Conservation (phyloP, 2,888 invertebrate genomes). For the Phyllotreta striolata region DNA sequence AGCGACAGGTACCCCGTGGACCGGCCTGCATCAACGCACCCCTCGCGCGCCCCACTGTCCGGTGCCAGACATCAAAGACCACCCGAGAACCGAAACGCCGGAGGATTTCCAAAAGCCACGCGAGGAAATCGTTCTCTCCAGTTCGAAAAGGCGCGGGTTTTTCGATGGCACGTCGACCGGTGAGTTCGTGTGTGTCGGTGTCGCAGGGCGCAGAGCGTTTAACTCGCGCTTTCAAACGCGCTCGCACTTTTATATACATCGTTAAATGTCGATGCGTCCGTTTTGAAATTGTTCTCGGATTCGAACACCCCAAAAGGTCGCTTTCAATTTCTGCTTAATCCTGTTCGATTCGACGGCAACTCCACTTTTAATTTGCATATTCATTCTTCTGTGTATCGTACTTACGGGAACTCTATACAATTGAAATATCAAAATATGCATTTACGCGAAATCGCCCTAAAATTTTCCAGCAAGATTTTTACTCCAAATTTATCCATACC, state of each 20-base stretch:
- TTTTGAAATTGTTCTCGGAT: conserved; percentile 1
- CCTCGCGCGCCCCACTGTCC: conserved; percentile 25
- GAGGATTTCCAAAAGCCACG: too few relatives aligned
- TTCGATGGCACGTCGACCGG: conserved; percentile 2
- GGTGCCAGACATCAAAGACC: conserved; percentile 15
- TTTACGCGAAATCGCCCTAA: too few relatives aligned
- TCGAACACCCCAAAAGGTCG: conserved; percentile 24
- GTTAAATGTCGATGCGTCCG: conserved; percentile 28
- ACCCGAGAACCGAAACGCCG: conserved; percentile 3
- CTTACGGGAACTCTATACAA: too few relatives aligned
- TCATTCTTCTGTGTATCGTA: too few relatives aligned
- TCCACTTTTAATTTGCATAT: too few relatives aligned
- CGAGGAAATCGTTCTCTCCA: too few relatives aligned
- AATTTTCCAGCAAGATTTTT: too few relatives aligned
- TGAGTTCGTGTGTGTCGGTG: conserved; percentile 10
- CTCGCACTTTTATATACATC: conserved; percentile 52
- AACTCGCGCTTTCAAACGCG: conserved; percentile 53
- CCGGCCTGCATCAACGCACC: conserved; percentile 37
- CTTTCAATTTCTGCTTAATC: conserved; percentile 1
- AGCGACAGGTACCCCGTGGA: conserved; percentile 30
- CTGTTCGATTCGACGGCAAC: too few relatives aligned
- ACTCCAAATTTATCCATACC: too few relatives aligned
- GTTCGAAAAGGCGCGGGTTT: conserved; percentile 9
- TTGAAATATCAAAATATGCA: too few relatives aligned
- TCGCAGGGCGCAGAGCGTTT: conserved; percentile 46